Evolutionary conservation across 2,797 vertebrate species (phyloP), one percentile per base, ranked within the genome.

Genomic region (Denticeps clupeoides): DNA sequence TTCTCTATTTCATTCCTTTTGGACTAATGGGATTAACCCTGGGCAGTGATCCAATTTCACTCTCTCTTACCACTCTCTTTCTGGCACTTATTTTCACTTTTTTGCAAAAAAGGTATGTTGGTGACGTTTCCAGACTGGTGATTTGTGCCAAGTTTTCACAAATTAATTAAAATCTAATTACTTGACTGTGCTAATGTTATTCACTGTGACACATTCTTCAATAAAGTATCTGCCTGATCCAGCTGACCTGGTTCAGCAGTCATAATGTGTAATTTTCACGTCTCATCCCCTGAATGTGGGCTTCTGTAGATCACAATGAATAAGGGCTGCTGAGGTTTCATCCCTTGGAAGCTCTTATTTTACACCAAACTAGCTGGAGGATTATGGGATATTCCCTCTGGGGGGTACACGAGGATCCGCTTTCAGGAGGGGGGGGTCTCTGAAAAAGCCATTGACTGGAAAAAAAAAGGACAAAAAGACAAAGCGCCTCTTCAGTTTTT

Each of bases 311-410:
- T 5, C 6, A 5, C 13, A n/a, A n/a, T 33, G 31, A 7, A 9
- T 33, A n/a, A n/a, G 29, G 7, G 3, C 26, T 10, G 27, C 9
- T 2, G 28, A n/a, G 11, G n/a, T 31, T n/a, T 4, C n/a, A n/a
- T 38, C 8, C 10, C 18, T 9, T 4, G 8, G 16, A 11, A 2
- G 16, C 12, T 44, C 58, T 67, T 60, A 59, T 61, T 67, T 43
- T 45, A 41, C 38, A 15, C 26, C 1, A 31, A 51, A 47, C 47
- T 40, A 59, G 53, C 38, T 18, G 46, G 59, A 35, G 21, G 21
- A 62, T 70, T 58, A 76, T 23, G 18, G 52, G 66, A 43, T 59
- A 59, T 46, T 47, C 43, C 18, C 38, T 10, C 16, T 33, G 37
- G 12, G 18, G 38, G 43, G 24, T 22, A 26, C 26, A 11, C 31